Conservation (phyloP, 1,140 invertebrate species). For the Drosophila carrolli region DNA sequence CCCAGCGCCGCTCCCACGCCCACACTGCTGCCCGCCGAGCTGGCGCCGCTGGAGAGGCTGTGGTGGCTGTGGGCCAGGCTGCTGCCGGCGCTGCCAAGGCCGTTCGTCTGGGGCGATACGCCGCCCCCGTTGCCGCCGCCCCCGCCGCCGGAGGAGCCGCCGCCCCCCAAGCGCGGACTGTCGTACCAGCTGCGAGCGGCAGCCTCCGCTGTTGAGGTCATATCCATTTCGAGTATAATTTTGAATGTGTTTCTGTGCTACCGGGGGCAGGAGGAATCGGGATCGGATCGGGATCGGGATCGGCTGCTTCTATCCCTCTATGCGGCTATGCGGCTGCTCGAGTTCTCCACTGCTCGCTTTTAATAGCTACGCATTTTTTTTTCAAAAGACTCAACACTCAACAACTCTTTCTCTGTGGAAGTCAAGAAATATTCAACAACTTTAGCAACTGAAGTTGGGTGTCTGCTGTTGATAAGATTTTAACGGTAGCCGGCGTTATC, state of each 20-base stretch:
- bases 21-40: constrained; percentile 69
- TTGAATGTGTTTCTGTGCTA: constrained; percentile 76
- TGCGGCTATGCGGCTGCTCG: no score
- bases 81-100: constrained; percentile 70
- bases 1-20: constrained; percentile 64
- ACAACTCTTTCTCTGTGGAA: constrained; percentile 22
- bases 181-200: constrained; percentile 84
- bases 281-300: not conserved
- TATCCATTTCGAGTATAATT: constrained; percentile 85
- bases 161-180: constrained; percentile 81
- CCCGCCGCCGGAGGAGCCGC: constrained; percentile 36
- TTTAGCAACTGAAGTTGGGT: constrained; percentile 55
- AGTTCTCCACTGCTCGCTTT: no score
- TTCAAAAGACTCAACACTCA: not conserved
- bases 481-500: constrained; percentile 72
- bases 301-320: constrained; percentile 1
- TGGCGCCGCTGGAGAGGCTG: constrained; percentile 75
- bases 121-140: constrained; percentile 56
- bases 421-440: constrained; percentile 36
- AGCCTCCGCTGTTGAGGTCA: constrained; percentile 85
- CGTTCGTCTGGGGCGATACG: constrained; percentile 79
- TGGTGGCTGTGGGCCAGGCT: constrained; percentile 80
- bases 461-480: constrained; percentile 69
- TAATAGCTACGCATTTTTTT: constrained; percentile 29
- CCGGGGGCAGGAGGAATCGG: constrained; percentile 59